Evolutionary conservation across 2,113 vertebrate species (phyloP), one percentile per base, ranked within the genome.

Genomic region (Origma solitaria): DNA sequence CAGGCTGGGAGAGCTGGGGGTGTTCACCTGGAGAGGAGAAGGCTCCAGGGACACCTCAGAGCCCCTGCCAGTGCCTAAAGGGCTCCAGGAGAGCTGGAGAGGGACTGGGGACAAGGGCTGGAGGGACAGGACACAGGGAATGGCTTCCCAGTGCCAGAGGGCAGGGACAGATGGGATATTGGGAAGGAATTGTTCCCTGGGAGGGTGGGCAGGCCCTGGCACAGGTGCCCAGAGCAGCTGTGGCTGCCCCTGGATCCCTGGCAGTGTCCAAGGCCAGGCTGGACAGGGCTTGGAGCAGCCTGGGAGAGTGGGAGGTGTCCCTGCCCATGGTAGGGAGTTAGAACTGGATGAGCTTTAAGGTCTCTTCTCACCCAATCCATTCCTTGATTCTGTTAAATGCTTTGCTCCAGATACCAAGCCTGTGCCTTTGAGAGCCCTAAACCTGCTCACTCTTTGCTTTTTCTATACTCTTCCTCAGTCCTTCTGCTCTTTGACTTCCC

Each of bases 331-430:
- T 21, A 56, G 30, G 15, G 11, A 17, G 7, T 44, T n/a, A n/a
- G 75, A 0, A 56, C 11, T 4, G 31, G 50, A 19, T 65, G 58
- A 0, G 3, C 6, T 56, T 42, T 71, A 3, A 49, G 3, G 8
- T 56, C 25, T 1, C n/a, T 33, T 57, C 37, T 2, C 22, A 73
- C 27, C 27, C 44, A 38, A 21, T 9, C 33, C 33, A n/a, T 66
- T 82, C 51, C 11, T 10, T 10, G 18, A 14, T 51, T 57, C 10
- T 51, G 4, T 66, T 38, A 45, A 58, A 11, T 35, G 27, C 35
- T 66, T 71, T 72, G 56, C 38, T 80, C 54, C 42, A 28, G 13
- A 8, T 61, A 13, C 5, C 44, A 37, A 33, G 7, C 53, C 50
- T 0, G 0, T 62, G n/a, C 45, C 20, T 90, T 62, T 57, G 47